Conservation (phyloP, 2,797 vertebrate genomes). For the Mustela erminea region DNA sequence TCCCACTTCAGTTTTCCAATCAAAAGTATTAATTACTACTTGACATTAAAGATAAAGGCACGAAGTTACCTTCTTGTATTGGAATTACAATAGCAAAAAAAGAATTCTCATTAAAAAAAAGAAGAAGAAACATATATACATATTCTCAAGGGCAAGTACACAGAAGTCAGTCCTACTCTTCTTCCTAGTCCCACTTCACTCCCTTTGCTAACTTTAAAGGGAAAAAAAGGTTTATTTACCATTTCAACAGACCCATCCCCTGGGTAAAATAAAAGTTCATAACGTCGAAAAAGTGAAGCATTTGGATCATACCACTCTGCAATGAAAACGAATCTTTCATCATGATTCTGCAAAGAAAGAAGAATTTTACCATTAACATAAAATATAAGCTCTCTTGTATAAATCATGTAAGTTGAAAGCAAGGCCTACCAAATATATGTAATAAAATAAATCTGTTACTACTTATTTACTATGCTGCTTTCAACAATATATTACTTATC, state of each 20-base stretch:
- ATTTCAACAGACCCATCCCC: slow-evolving; percentile 96
- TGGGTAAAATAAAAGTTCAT: slow-evolving; percentile 96
- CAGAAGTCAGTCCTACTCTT: background rate
- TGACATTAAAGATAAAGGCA: slow-evolving; percentile 56
- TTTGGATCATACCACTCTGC: slow-evolving; percentile 96
- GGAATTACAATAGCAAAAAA: background rate
- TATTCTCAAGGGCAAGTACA: background rate
- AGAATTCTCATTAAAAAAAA: background rate
- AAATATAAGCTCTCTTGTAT: background rate
- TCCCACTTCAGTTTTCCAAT: slow-evolving; percentile 21
- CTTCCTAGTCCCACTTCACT: background rate
- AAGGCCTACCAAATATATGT: background rate
- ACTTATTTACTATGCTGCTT: background rate
- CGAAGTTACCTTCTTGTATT: background rate
- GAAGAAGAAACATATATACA: background rate
- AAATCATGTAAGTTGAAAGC: background rate
- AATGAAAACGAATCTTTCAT: slow-evolving; percentile 95
- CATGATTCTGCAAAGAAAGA: slow-evolving; percentile 88
- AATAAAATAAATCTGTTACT: background rate
- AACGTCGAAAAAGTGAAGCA: slow-evolving; percentile 93
- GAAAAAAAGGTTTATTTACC: slow-evolving; percentile 87
- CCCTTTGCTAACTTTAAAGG: background rate
- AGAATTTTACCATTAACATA: slow-evolving; percentile 36
- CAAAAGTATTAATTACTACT: background rate
- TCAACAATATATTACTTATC: background rate